phyloP scores from a whole-genome alignment of 2,888 invertebrate species.

The Epirrhoe alternata region DNA sequence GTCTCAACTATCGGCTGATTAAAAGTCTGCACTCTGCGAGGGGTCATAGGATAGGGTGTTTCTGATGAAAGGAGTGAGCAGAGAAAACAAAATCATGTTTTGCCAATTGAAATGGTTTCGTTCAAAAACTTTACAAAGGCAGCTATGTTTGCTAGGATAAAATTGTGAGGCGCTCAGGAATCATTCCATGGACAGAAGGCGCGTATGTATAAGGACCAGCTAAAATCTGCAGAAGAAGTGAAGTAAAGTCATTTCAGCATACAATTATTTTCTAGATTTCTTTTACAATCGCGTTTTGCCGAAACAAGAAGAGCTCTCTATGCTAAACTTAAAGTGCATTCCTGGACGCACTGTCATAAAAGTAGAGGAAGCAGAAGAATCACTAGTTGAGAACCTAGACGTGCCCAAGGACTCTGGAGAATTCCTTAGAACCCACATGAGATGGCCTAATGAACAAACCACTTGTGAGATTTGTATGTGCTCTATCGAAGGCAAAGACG shows the following conservation, averaged over 20 bases:
- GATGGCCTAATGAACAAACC: conserved; percentile 52
- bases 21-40: too few species aligned
- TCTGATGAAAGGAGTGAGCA: too few species aligned
- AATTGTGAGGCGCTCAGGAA: too few species aligned
- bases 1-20: too few species aligned
- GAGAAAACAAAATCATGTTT: too few species aligned
- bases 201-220: too few species aligned
- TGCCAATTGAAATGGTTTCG: too few species aligned
- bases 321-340: conserved; percentile 55
- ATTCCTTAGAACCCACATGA: conserved; percentile 60
- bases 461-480: conserved; percentile 70
- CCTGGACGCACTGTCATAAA: conserved; percentile 70
- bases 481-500: conserved; percentile 63
- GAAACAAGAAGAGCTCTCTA: conserved; percentile 44
- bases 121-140: too few species aligned
- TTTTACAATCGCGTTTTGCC: conserved; percentile 56
- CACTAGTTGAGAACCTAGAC: conserved; percentile 14
- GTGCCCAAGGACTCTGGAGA: conserved; percentile 35
- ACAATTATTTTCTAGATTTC: conserved; percentile 60
- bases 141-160: too few species aligned
- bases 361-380: conserved; percentile 39
- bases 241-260: not conserved
- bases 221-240: not conserved
- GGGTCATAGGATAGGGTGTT: too few species aligned
- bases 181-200: too few species aligned